Conservation (phyloP, 2,113 vertebrate species). For the Ochotona curzoniae region DNA sequence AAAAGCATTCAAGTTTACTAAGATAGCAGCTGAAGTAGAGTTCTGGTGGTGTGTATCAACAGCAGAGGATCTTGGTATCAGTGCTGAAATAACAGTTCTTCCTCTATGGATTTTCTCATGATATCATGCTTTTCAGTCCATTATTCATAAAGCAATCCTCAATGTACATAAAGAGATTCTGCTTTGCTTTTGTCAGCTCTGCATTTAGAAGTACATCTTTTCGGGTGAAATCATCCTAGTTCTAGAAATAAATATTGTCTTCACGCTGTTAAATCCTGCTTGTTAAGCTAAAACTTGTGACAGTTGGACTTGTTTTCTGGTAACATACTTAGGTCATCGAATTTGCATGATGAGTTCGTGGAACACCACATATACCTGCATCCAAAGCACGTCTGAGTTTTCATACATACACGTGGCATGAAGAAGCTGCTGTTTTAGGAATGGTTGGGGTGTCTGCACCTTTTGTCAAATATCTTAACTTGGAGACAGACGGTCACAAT, state of each 20-base stretch:
- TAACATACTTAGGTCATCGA: not conserved
- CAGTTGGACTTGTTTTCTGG: not conserved
- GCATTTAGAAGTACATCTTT: not conserved
- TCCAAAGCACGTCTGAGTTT: slow-evolving; percentile 6
- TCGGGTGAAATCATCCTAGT: not conserved
- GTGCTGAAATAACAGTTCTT: not conserved
- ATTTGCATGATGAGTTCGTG: not conserved
- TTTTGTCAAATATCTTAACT: not conserved
- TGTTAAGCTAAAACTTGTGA: slow-evolving; percentile 18
- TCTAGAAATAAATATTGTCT: not conserved
- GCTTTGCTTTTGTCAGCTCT: slow-evolving; percentile 18
- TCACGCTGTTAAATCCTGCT: not conserved
- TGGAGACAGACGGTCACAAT: not conserved
- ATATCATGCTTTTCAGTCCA: not conserved
- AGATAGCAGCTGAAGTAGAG: not conserved
- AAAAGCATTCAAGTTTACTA: not conserved
- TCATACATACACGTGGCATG: not conserved
- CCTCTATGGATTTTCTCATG: not conserved
- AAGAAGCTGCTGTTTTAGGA: not conserved
- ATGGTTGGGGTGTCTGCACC: not conserved
- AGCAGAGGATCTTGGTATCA: not conserved
- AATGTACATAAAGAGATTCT: not conserved
- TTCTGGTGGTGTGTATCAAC: not conserved
- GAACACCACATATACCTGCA: not conserved
- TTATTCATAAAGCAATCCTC: not conserved